A percentile compares a stretch with the other conserved stretches of the same genome.
Conservation (phyloP, 2,113 vertebrate genomes). For the Cygnus atratus region DNA sequence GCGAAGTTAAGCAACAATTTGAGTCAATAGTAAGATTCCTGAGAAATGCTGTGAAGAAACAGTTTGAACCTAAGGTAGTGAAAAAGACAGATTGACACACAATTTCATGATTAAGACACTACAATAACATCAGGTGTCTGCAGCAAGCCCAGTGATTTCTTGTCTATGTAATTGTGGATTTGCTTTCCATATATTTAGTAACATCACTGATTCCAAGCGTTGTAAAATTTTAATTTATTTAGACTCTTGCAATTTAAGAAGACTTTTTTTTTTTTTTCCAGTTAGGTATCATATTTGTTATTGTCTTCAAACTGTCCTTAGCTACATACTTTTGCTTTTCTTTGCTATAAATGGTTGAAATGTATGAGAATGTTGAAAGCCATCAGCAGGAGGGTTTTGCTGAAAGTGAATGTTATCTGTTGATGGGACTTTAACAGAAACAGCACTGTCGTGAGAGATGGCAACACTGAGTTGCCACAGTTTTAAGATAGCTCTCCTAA, state of each 20-base stretch:
- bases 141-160: background rate
- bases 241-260: background rate
- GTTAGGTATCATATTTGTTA: background rate
- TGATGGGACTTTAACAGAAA: background rate
- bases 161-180: background rate
- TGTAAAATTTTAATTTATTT: background rate
- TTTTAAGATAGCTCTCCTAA: background rate
- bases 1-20: background rate
- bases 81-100: background rate
- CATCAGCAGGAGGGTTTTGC: background rate
- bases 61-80: background rate
- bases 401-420: background rate
- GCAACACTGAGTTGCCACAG: background rate
- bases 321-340: background rate
- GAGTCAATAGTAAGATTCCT: background rate
- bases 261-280: background rate
- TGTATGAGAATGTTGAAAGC: background rate
- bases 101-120: background rate
- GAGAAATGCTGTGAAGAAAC: background rate
- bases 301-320: background rate
- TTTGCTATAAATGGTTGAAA: background rate
- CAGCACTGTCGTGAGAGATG: background rate
- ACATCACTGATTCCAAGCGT: background rate
- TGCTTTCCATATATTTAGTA: background rate
- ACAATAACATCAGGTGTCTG: background rate